These are phyloP conservation scores for Acheta domesticus DNA, from an alignment of 2,888 invertebrate species.

Conservation along the genomic window DNA sequence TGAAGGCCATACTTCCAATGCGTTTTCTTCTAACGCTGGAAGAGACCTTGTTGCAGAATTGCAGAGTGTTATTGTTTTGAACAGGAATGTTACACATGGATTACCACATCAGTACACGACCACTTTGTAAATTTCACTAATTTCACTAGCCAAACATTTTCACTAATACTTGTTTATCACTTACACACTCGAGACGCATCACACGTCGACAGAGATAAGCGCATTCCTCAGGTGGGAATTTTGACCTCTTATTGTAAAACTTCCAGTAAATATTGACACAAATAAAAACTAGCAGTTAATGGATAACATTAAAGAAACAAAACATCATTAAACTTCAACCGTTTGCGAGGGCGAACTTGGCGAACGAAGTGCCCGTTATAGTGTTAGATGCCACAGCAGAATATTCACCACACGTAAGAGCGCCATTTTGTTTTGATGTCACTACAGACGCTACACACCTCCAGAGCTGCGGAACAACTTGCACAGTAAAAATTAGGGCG, in stretches of 20 bases:
- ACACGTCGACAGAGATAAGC: constrained; percentile 61
- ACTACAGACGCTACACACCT: constrained; percentile 33
- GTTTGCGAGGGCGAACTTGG: not conserved
- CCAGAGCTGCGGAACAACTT: constrained; percentile 11
- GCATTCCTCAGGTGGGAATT: constrained; percentile 64
- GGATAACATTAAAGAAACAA: not conserved
- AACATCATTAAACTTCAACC: not conserved
- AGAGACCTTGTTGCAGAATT: constrained; percentile 23
- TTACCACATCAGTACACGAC: constrained; percentile 18
- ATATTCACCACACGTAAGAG: constrained; percentile 42
- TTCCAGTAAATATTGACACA: constrained; percentile 3
- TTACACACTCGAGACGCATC: constrained; percentile 45
- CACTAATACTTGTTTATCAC: constrained; percentile 19
- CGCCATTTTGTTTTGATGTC: constrained; percentile 44
- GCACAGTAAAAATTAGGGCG: constrained; percentile 31
- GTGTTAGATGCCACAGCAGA: constrained; percentile 42
- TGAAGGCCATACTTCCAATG: constrained; percentile 69
- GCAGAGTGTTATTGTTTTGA: constrained; percentile 30
- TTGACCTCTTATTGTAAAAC: constrained; percentile 12
- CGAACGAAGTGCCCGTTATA: constrained; percentile 32
- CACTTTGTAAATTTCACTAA: not conserved
- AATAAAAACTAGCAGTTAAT: constrained; percentile 27
- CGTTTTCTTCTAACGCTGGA: constrained; percentile 21
- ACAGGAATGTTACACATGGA: constrained; percentile 34
- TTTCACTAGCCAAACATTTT: constrained; percentile 25